phyloP scores from a whole-genome alignment of 2,797 vertebrate species.

The Anabas testudineus region DNA sequence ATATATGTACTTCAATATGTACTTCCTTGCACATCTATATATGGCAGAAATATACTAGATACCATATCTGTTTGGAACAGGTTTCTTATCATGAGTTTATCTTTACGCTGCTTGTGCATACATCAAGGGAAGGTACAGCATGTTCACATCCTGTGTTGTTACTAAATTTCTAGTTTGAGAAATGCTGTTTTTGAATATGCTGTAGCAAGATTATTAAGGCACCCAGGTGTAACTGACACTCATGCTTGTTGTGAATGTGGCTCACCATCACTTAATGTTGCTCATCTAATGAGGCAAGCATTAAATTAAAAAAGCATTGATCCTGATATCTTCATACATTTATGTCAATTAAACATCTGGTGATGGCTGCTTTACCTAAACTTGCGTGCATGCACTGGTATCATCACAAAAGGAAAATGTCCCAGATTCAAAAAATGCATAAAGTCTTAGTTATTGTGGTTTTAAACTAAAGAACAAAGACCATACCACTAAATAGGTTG shows the following conservation, averaged over 20 bases:
- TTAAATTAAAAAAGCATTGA: no score
- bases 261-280: no score
- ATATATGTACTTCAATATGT: no score
- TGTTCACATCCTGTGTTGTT: neutral
- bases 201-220: conserved; percentile 1
- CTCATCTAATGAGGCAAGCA: no score
- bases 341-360: conserved; percentile 1
- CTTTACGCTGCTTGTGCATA: neutral
- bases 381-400: no score
- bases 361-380: conserved; percentile 8
- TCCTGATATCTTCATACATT: conserved; percentile 15
- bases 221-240: conserved; percentile 27
- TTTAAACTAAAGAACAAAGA: conserved; percentile 15
- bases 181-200: conserved; percentile 1
- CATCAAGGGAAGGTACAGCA: neutral
- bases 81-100: neutral
- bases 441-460: no score
- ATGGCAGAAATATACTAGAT: no score
- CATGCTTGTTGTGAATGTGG: neutral
- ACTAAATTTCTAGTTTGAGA: neutral
- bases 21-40: no score
- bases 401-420: no score
- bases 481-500: conserved; percentile 31
- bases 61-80: neutral
- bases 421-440: no score